Base-by-base conservation (phyloP, 2,113 vertebrate genomes). In the Gadus chalcogrammus region DNA sequence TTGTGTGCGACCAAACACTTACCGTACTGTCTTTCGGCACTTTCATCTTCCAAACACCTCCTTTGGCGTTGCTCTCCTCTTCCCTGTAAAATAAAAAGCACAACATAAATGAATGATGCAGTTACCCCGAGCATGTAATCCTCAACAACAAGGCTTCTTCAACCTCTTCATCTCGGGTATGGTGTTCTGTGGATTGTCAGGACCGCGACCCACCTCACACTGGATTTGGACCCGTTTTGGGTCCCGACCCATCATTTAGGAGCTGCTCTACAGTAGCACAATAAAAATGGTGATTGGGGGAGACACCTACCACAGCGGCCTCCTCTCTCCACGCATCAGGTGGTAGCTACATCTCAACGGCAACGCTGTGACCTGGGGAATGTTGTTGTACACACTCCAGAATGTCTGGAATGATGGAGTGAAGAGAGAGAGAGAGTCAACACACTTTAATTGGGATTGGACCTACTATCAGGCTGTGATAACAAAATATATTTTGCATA, bases 351-450 rank as follows among this genome's bases (percentile, higher is more conserved):
- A 96, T 84, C 95, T 92, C 84, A 97, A 73, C 73, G 95, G 94
- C 85, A 98, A 86, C 28, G 85, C 87, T 42, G 94, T 91, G 87
- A 96, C 96, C 0, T 93, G 84, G 69, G 96, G 95, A 82, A 97
- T 98, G 83, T 98, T 99, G 91, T 98, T 99, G 91, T 97, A 99
- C n/a, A 98, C 96, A 70, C 96, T 94, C 97, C 97, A 99, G 88
- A 99, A 99, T 88, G 92, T 93, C 97, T 98, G 58, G 9, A 48
- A 18, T 76, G 31, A 76, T n/a, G 63, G 61, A 48, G 62, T 59
- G 62, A 72, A 28, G 15, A 58, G 55, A 58, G 55, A 58, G 55
- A 58, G 55, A 17, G 55, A 58, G 55, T n/a, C 16, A 58, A 16
- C 24, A 24, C 24, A 24, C 24, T 24, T 1, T 2, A 24, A 24